These are phyloP conservation scores for Fopius arisanus DNA, from an alignment of 1,140 invertebrate genomes.

Conservation along the genomic window DNA sequence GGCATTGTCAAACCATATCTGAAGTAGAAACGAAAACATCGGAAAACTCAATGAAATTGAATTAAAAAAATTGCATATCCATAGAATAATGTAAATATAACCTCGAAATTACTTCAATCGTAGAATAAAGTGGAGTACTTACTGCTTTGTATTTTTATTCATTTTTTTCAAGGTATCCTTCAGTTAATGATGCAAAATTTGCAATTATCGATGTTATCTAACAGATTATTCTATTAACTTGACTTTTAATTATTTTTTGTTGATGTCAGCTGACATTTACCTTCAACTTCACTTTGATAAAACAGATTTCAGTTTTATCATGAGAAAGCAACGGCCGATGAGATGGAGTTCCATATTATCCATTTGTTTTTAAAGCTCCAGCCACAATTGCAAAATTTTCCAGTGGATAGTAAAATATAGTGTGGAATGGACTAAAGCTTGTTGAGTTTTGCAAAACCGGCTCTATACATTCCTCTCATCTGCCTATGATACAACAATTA, in stretches of 20 bases:
- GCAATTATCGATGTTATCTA: no score
- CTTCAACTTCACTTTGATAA: no score
- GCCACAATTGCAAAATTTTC: no score
- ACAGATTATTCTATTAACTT: no score
- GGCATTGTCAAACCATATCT: conserved; percentile 62
- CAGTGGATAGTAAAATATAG: no score
- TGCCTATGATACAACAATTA: background rate
- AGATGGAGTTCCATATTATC: no score
- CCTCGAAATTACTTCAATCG: background rate
- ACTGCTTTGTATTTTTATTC: conserved; percentile 4
- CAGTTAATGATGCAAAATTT: background rate
- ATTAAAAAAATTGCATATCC: background rate
- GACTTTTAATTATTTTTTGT: no score
- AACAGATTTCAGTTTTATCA: no score
- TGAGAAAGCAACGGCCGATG: no score
- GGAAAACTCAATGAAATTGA: background rate
- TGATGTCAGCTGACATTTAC: no score
- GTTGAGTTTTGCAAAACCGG: background rate
- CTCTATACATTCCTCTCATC: background rate
- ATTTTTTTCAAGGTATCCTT: background rate
- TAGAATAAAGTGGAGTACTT: background rate
- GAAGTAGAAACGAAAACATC: conserved; percentile 12
- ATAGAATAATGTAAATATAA: background rate
- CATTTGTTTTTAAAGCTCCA: no score
- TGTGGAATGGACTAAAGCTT: no score